phyloP scores from a whole-genome alignment of 2,113 vertebrate genomes.

The Orycteropus afer region DNA sequence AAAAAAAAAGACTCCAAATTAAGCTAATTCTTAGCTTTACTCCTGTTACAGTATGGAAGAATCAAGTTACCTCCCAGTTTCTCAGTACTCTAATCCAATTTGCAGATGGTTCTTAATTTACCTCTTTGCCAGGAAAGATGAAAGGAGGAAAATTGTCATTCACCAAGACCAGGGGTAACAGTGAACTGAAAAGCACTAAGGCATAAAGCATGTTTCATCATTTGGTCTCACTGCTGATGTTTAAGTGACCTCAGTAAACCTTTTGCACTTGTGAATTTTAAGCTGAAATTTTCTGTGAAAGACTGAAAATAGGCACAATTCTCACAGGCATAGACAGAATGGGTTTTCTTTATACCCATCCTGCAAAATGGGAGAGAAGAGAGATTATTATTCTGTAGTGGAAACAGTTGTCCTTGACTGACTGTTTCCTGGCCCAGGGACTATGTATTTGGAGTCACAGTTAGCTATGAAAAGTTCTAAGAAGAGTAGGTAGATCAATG shows the following conservation, averaged over 20 bases:
- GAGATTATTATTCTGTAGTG: background rate
- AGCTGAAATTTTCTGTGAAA: constrained; percentile 35
- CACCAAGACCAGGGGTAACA: background rate
- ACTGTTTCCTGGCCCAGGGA: constrained; percentile 12
- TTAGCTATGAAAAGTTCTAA: background rate
- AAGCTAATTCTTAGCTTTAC: background rate
- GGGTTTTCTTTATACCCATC: background rate
- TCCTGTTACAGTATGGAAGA: background rate
- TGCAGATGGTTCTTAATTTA: background rate
- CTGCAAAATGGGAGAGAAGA: background rate
- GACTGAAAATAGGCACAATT: constrained; percentile 60
- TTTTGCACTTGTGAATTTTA: background rate
- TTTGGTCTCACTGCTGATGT: constrained; percentile 34
- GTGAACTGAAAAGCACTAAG: background rate
- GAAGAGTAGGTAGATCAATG: background rate
- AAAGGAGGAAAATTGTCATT: background rate
- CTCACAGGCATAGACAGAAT: constrained; percentile 59
- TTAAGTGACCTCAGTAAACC: constrained; percentile 16
- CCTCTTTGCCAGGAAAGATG: constrained; percentile 7
- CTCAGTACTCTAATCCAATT: background rate
- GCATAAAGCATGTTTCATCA: background rate
- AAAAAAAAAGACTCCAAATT: background rate
- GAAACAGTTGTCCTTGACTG: background rate
- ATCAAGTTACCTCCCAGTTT: background rate
- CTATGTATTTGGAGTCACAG: background rate